These are phyloP conservation scores for Eupithecia centaureata DNA, from an alignment of 2,888 invertebrate genomes.

Conservation along the genomic window DNA sequence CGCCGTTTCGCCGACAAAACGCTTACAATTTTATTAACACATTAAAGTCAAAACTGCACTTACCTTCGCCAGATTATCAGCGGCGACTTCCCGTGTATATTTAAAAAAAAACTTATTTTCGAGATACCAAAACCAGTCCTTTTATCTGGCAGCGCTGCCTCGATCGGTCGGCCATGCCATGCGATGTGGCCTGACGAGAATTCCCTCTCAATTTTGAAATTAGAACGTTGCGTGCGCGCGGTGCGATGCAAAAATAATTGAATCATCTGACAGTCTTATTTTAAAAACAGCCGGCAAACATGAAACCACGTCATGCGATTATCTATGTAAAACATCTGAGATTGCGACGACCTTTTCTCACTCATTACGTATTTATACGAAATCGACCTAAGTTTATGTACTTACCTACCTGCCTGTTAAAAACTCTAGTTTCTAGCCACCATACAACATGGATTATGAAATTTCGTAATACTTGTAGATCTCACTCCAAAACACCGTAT, in stretches of 20 bases:
- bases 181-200: constrained; percentile 58
- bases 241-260: constrained; percentile 48
- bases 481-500: background rate
- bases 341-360: constrained; percentile 50
- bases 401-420: too few relatives aligned
- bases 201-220: constrained; percentile 68
- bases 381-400: background rate
- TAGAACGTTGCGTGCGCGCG: constrained; percentile 60
- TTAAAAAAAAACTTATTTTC: constrained; percentile 68
- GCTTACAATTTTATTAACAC: constrained; percentile 82
- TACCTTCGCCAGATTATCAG: constrained; percentile 78
- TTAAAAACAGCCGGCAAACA: constrained; percentile 27
- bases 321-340: constrained; percentile 45
- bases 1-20: constrained; percentile 74
- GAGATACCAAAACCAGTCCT: constrained; percentile 78
- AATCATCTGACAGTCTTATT: constrained; percentile 33
- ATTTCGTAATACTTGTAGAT: background rate
- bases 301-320: constrained; percentile 19
- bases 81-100: constrained; percentile 76
- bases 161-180: constrained; percentile 36
- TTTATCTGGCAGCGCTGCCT: constrained; percentile 70
- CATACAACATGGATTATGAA: background rate
- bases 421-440: background rate
- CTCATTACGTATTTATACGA: constrained; percentile 48
- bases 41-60: constrained; percentile 83